Base-by-base conservation (phyloP, 2,888 invertebrate genomes). In the Lysandra coridon region DNA sequence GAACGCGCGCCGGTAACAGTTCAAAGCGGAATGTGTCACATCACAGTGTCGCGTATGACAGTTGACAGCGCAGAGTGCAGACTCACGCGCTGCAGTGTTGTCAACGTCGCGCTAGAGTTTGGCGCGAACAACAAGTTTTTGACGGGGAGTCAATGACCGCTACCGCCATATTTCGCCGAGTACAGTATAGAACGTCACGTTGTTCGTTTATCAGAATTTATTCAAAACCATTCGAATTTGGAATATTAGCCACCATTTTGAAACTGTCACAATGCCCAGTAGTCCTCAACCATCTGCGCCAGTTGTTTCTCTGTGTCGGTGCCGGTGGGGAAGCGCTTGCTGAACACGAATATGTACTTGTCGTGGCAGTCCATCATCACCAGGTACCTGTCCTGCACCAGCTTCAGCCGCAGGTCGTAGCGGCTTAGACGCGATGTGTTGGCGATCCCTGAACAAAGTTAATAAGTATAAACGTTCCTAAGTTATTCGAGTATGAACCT, bases 361-460 rank as follows among this genome's bases (percentile, higher is more conserved):
- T 92, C 92, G 80, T 89, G 88, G 80, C 93, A 92, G 84, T 92
- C 92, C 90, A 92, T 91, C 91, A 92, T 90, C 69, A 88, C 91
- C 1, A 93, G 85, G 83, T 90, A 91, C 76, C 88, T 87, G 3
- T 85, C 85, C 76, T 91, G 90, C 49, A 92, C 87, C 12, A 90
- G 84, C 83, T 91, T 92, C 82, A 93, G 83, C 10, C 90, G 86
- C 91, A 92, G 89, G 4, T 90, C 90, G 84, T 91, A 90, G 33
- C 91, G 91, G 87, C n/a, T 87, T 87, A 0, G 88, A 84, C 76
- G 91, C 80, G 81, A 91, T 89, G 60, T 90, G 81, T 83, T 91
- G 91, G 69, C 33, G 33, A 69, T 33, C 14, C 69, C 69, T 69
- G 49, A 12, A 33, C 14, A 69, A 69, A 69, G 30, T 49, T 40